phyloP scores from a whole-genome alignment of 2,797 vertebrate species.

The Lates japonicus region DNA sequence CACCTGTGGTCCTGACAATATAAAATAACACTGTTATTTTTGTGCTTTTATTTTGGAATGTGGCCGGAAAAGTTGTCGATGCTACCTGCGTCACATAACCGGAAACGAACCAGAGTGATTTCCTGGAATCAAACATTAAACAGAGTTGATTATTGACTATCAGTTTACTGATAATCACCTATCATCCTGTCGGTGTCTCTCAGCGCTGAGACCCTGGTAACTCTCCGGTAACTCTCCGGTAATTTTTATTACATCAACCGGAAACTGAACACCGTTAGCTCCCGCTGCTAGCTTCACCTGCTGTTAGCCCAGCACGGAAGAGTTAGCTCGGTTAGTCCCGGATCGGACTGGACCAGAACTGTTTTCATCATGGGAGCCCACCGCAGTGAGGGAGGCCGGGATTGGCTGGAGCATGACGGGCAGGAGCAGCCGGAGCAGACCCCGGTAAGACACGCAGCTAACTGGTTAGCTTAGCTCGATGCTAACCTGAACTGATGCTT shows the following conservation, averaged over 20 bases:
- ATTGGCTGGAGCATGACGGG: conserved; percentile 82
- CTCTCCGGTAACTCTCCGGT: background rate
- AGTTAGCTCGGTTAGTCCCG: background rate
- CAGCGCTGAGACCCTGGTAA: background rate
- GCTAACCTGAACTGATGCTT: background rate
- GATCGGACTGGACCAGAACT: background rate
- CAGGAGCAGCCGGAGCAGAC: conserved; percentile 72
- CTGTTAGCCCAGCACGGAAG: background rate
- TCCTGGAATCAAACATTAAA: conserved; percentile 30
- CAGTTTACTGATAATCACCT: background rate
- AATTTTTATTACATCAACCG: background rate
- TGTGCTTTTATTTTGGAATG: conserved; percentile 48
- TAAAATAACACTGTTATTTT: background rate
- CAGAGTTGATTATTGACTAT: background rate
- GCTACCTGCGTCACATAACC: background rate
- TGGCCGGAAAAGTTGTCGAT: background rate
- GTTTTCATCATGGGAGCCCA: conserved; percentile 84
- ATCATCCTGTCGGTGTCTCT: fast-evolving
- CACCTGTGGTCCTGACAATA: background rate
- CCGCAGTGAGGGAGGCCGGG: conserved; percentile 83
- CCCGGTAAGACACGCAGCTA: conserved; percentile 55
- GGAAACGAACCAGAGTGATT: conserved; percentile 3
- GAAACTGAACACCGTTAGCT: background rate
- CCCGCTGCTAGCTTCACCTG: background rate
- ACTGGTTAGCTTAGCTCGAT: conserved; percentile 1